These are phyloP conservation scores for Monodelphis domestica DNA, from an alignment of 2,797 vertebrate species.

Conservation along the genomic window DNA sequence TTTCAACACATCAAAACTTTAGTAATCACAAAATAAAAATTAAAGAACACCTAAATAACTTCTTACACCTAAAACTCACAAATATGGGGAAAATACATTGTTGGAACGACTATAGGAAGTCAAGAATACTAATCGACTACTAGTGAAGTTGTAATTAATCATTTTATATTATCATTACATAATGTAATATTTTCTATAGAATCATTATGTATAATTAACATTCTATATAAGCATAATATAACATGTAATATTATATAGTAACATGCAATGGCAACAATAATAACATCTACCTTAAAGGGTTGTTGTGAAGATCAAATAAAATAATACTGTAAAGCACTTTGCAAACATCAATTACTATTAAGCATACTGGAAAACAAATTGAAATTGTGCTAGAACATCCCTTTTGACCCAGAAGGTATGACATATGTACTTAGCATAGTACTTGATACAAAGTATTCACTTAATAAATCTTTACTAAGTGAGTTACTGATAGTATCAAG, in stretches of 20 bases:
- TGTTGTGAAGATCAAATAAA: no score
- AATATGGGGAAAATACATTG: background rate
- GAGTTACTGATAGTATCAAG: background rate
- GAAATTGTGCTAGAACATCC: background rate
- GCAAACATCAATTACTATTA: background rate
- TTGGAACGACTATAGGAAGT: background rate
- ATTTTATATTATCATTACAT: background rate
- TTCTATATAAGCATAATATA: no score
- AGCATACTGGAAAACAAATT: background rate
- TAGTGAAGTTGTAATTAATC: background rate
- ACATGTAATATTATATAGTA: background rate
- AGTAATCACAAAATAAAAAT: background rate
- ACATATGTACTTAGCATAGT: background rate
- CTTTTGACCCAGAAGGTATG: background rate
- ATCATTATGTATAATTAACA: background rate
- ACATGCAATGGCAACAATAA: background rate
- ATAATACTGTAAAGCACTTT: background rate
- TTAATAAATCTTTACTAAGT: background rate
- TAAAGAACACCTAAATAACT: background rate
- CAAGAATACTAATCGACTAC: background rate
- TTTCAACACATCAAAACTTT: background rate
- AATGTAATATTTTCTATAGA: background rate
- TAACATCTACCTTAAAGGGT: accelerated
- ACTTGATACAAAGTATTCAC: background rate
- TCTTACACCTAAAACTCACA: background rate